Percentiles rank a stretch among this genome's conserved stretches.
Evolutionary conservation across 2,888 invertebrate species (phyloP).

Genomic region (Meta bourneti): DNA sequence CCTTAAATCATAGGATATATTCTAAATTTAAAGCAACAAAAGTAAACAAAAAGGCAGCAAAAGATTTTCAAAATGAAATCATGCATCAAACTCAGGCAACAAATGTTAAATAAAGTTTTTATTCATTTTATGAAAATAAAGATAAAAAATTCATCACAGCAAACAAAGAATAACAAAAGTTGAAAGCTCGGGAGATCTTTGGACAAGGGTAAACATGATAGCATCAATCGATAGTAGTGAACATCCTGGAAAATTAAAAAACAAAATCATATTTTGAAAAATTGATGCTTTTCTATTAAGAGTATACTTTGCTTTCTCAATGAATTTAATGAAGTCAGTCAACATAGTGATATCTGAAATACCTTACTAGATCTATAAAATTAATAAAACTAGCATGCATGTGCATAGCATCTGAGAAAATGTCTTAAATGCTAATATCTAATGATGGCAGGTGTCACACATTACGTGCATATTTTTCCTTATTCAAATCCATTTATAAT

Average conservation of each 20-base stretch:
- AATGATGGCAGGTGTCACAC: neutral
- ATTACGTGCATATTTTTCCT: no score
- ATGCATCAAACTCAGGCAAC: neutral
- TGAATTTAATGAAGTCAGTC: neutral
- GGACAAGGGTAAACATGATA: neutral
- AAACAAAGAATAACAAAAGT: slow-evolving; percentile 32
- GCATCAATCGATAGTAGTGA: slow-evolving; percentile 44
- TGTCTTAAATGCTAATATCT: neutral
- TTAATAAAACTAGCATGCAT: neutral
- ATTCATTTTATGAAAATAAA: slow-evolving; percentile 15
- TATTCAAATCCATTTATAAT: no score
- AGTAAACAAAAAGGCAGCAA: neutral
- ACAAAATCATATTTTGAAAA: neutral
- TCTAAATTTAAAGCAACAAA: no score
- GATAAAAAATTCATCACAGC: neutral
- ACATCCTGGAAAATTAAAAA: slow-evolving; percentile 37
- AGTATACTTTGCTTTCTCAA: neutral
- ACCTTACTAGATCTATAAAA: neutral
- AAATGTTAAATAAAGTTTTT: slow-evolving; percentile 6
- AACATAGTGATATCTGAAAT: neutral
- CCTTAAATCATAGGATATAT: neutral
- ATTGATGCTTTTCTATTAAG: neutral
- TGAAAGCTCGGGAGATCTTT: slow-evolving; percentile 24
- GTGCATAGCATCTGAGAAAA: neutral
- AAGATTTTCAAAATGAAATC: neutral